These are phyloP conservation scores for Leucoptera coffeella DNA, from an alignment of 2,888 invertebrate species.

Conservation along the genomic window DNA sequence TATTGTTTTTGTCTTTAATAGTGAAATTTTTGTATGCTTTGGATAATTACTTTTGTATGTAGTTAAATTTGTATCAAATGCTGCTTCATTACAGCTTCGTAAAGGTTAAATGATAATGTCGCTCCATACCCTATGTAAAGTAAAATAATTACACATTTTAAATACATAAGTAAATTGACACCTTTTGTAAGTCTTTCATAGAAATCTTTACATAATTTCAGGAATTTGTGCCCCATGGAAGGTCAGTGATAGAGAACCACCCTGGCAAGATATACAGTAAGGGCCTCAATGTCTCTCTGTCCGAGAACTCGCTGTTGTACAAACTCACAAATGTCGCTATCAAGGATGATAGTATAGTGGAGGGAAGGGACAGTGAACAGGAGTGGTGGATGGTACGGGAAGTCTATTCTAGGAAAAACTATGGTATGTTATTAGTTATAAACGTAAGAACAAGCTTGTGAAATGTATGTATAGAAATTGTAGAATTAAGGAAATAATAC, in stretches of 20 bases:
- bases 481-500: too few relatives aligned
- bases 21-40: slow-evolving; percentile 5
- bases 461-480: too few relatives aligned
- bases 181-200: not conserved
- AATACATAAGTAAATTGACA: not conserved
- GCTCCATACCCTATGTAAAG: not conserved
- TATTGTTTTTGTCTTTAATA: slow-evolving; percentile 9
- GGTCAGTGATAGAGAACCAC: slow-evolving; percentile 71
- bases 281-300: slow-evolving; percentile 34
- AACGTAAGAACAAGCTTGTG: too few relatives aligned
- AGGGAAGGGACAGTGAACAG: slow-evolving; percentile 54
- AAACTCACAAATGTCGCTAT: slow-evolving; percentile 73
- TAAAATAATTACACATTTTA: not conserved
- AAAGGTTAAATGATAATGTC: not conserved
- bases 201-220: slow-evolving; percentile 15
- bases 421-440: slow-evolving; percentile 17
- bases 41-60: not conserved
- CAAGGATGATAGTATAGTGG: slow-evolving; percentile 57
- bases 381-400: slow-evolving; percentile 47
- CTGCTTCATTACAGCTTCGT: not conserved
- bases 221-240: slow-evolving; percentile 87
- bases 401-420: slow-evolving; percentile 21
- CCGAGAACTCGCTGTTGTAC: slow-evolving; percentile 63
- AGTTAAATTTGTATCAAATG: not conserved
- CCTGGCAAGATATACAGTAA: slow-evolving; percentile 62